phyloP scores from a whole-genome alignment of 2,888 invertebrate species.

The Ochropacha duplaris region DNA sequence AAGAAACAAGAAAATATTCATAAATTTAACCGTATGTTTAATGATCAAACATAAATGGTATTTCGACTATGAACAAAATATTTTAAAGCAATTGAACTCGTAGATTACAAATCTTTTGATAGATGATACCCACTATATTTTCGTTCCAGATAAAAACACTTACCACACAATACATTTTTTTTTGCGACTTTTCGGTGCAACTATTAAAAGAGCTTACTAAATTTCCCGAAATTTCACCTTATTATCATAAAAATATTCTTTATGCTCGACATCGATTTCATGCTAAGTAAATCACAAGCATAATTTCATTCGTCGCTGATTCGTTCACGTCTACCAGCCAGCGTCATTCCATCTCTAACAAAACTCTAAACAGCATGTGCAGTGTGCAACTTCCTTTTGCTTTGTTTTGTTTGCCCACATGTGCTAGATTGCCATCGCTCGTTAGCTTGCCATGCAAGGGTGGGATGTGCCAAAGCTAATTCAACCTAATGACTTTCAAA shows the following conservation, averaged over 20 bases:
- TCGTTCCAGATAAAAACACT: neutral
- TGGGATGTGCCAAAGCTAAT: neutral
- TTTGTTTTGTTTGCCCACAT: constrained; percentile 47
- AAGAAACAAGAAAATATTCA: neutral
- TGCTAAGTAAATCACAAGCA: constrained; percentile 14
- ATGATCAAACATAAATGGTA: neutral
- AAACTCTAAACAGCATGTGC: constrained; percentile 36
- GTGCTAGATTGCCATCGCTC: constrained; percentile 45
- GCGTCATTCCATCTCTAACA: constrained; percentile 12
- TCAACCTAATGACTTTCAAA: neutral
- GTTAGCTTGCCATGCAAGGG: constrained; percentile 12
- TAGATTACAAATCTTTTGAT: too few relatives aligned
- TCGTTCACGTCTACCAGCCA: constrained; percentile 15
- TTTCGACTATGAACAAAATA: neutral
- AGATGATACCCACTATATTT: neutral
- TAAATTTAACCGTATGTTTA: neutral
- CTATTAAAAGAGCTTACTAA: neutral
- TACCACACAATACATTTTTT: too few relatives aligned
- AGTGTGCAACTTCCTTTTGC: constrained; percentile 54
- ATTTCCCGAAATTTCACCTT: neutral
- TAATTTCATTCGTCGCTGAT: constrained; percentile 14
- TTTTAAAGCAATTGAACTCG: too few relatives aligned
- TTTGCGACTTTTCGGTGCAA: neutral
- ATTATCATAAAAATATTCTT: neutral
- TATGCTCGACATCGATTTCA: constrained; percentile 1